These are phyloP conservation scores for Drosophila rufa DNA, from an alignment of 1,140 invertebrate species.

Conservation along the genomic window DNA sequence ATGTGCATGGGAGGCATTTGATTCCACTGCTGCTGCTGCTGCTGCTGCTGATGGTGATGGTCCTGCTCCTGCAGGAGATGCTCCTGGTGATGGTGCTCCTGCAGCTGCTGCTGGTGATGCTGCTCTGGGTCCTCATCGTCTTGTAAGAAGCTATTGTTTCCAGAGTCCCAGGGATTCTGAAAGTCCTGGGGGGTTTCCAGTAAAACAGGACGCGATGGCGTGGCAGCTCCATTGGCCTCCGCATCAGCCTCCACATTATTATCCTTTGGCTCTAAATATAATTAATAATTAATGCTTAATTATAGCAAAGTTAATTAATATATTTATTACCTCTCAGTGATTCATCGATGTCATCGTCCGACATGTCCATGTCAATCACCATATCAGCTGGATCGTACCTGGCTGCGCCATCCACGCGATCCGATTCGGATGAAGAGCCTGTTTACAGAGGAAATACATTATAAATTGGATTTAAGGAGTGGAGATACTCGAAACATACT, in stretches of 20 bases:
- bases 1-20: conserved; percentile 69
- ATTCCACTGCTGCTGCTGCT: conserved; percentile 60
- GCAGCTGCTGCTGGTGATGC: conserved; percentile 48
- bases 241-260: conserved; percentile 37
- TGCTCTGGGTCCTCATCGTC: conserved; percentile 57
- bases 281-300: no score
- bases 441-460: not conserved
- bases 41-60: conserved; percentile 33
- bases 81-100: conserved; percentile 53
- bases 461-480: not conserved
- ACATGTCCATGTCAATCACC: conserved; percentile 91
- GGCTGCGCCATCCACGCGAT: conserved; percentile 72
- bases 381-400: conserved; percentile 86
- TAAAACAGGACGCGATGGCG: conserved; percentile 65
- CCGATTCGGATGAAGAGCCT: conserved; percentile 79
- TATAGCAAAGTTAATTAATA: no score
- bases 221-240: conserved; percentile 52
- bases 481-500: conserved; percentile 38
- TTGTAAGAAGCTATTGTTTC: conserved; percentile 54
- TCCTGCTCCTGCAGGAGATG: conserved; percentile 48
- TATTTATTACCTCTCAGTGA: conserved; percentile 66
- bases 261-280: conserved; percentile 56
- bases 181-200: conserved; percentile 78
- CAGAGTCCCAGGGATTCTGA: conserved; percentile 64
- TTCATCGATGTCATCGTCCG: conserved; percentile 88